Evolutionary conservation across 2,113 vertebrate species (phyloP).

Genomic region (Brachypteracias leptosomus): DNA sequence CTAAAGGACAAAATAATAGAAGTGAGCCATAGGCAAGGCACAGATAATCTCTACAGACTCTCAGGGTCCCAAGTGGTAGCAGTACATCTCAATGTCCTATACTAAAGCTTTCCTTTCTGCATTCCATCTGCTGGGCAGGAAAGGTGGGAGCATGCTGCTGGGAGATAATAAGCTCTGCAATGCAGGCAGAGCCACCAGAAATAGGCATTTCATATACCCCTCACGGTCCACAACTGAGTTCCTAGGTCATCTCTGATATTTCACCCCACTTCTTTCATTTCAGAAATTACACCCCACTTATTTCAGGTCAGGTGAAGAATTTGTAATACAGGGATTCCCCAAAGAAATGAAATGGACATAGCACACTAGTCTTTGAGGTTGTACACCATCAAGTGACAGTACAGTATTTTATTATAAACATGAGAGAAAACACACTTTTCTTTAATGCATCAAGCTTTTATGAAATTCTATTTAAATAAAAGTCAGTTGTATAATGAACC

Average conservation of each 20-base stretch:
- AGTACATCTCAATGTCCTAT: background rate
- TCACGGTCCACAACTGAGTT: background rate
- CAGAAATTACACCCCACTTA: background rate
- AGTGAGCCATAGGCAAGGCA: background rate
- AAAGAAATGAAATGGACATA: background rate
- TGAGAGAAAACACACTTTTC: background rate
- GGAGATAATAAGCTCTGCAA: background rate
- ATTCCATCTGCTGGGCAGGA: background rate
- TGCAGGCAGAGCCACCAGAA: background rate
- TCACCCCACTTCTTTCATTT: background rate
- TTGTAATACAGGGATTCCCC: background rate
- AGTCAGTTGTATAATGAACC: background rate
- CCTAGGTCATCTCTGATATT: background rate
- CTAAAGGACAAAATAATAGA: background rate
- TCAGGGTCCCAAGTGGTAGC: fast-evolving
- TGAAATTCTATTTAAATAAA: background rate
- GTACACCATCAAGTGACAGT: background rate
- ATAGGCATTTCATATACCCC: background rate
- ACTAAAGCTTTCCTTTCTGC: background rate
- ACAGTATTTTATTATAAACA: background rate
- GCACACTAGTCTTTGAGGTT: background rate
- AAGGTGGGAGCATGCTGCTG: background rate
- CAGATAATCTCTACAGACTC: background rate
- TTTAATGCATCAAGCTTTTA: background rate
- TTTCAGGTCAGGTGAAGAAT: background rate